Base-by-base conservation (phyloP, 1,140 invertebrate genomes). In the Anadara kagoshimensis region DNA sequence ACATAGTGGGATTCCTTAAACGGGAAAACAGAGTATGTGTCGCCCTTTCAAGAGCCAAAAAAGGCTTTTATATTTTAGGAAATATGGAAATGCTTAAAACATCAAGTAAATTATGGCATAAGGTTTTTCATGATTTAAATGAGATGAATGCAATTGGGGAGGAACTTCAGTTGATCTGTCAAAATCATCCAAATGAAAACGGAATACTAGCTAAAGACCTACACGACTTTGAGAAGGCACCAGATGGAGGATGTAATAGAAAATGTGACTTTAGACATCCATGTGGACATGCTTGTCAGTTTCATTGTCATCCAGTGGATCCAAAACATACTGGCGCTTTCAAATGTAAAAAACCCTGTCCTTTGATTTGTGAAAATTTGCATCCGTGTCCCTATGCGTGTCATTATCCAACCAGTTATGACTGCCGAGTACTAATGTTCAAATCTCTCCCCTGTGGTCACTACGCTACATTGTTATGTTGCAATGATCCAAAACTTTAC, bases 11-110 rank as follows among this genome's bases (percentile, higher is more conserved):
- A 5, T 97, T 96, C 89, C 86, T 96, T 5, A 91, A 91, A 26
- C 92, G 90, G 54, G 90, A 92, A 61, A 97, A 96, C 89, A 90
- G 95, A 66, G 91, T 96, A 49, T 95, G 94, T 89, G 95, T 97
- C 1, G 94, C 95, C 11, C 87, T 97, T 10, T 96, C 95, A 0
- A 88, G 95, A 78, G 95, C 95, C 0, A 93, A 93, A 82, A 91
- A 93, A 89, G 95, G 93, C 77, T 79, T 93, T 53, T 93, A 89
- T 78, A 88, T 92, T n/a, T 89, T 93, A 74, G 92, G 94, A 53
- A 94, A 95, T 85, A 92, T 94, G 78, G 83, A 91, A 2, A 89
- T 91, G 26, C 78, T 95, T 16, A 85, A 69, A n/a, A 22, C 43
- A 1, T 51, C 80, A 36, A 89, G 76, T 75, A 36, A 76, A 11